phyloP scores from a whole-genome alignment of 2,888 invertebrate genomes.

The Drosophila recens region DNA sequence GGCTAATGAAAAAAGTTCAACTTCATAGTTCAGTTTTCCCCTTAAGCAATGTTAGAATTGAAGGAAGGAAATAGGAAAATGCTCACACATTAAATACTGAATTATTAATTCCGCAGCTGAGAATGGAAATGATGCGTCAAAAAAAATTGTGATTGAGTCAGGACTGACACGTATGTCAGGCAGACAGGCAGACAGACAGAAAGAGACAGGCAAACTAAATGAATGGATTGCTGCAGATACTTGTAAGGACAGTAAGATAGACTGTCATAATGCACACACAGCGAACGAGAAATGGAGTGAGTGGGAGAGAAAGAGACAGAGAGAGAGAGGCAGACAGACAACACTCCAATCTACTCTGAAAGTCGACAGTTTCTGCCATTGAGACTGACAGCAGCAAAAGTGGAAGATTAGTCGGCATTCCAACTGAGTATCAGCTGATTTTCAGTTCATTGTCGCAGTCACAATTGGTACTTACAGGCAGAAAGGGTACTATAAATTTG shows the following conservation, averaged over 20 bases:
- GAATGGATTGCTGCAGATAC: conserved; percentile 27
- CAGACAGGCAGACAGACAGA: background rate
- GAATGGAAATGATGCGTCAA: conserved; percentile 70
- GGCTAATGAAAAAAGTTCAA: conserved; percentile 41
- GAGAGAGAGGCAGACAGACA: conserved; percentile 2
- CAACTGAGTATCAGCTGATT: conserved; percentile 3
- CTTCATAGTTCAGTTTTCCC: conserved; percentile 1
- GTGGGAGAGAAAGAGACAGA: background rate
- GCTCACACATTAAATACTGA: conserved; percentile 56
- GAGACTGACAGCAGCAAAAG: conserved; percentile 56
- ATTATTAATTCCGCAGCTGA: conserved; percentile 64
- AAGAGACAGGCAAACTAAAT: conserved; percentile 16
- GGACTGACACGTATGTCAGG: conserved; percentile 50
- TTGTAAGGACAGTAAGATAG: conserved; percentile 18
- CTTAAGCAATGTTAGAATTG: background rate
- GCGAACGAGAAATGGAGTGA: background rate
- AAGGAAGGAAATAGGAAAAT: conserved; percentile 8
- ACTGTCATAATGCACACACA: conserved; percentile 33
- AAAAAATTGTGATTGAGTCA: conserved; percentile 45
- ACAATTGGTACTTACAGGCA: background rate
- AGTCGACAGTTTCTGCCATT: conserved; percentile 54
- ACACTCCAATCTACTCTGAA: conserved; percentile 25
- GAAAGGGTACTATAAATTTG: background rate
- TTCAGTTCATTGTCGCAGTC: background rate
- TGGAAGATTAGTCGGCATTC: conserved; percentile 29